Percentiles rank a stretch among this genome's conserved stretches.
Conservation (phyloP, 2,797 vertebrate species). For the Ateles fusciceps region DNA sequence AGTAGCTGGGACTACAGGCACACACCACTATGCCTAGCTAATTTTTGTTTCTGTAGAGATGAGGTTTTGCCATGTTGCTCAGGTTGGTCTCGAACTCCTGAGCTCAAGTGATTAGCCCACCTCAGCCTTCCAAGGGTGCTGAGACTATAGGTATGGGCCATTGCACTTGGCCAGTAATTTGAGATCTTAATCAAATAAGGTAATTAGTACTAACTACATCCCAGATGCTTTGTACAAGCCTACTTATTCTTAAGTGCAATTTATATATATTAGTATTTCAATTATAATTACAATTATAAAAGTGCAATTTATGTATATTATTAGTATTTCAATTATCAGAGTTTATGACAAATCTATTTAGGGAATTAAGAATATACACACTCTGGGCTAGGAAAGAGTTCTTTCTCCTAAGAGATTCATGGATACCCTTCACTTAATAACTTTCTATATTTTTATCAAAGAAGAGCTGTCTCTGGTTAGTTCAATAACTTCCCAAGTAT, state of each 20-base stretch:
- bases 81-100: not conserved
- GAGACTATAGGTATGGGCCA: not conserved
- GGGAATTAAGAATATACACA: not conserved
- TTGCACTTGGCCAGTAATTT: not conserved
- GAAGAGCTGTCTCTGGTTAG: not conserved
- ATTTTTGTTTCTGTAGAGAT: not conserved
- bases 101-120: not conserved
- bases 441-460: not conserved
- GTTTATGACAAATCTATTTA: constrained; percentile 6
- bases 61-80: not conserved
- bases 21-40: not conserved
- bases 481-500: not conserved
- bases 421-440: not conserved
- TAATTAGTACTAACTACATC: constrained; percentile 3
- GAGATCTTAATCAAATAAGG: constrained; percentile 15
- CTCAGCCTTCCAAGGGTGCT: not conserved
- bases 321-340: not conserved
- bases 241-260: not conserved
- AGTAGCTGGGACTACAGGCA: not conserved
- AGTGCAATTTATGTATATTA: not conserved
- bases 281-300: not conserved
- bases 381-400: not conserved
- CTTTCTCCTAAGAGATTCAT: constrained; percentile 31
- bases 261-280: constrained; percentile 7
- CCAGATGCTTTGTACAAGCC: not conserved